Evolutionary conservation across 2,113 vertebrate genomes (phyloP).

Genomic region (Danionella cerebrum): DNA sequence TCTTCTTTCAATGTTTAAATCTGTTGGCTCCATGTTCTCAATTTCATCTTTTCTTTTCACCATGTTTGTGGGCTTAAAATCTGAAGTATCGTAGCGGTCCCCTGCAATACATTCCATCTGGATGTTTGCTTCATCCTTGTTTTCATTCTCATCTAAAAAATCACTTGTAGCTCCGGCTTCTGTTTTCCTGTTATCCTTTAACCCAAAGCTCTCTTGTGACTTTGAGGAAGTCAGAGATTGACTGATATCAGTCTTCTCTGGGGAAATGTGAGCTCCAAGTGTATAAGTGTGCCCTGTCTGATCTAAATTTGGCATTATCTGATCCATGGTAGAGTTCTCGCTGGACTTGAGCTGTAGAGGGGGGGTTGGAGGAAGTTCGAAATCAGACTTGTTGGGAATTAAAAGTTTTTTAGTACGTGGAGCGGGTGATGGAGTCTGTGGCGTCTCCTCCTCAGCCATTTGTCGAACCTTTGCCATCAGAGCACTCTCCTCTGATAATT

Average conservation of each 20-base stretch:
- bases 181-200: neutral
- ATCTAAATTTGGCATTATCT: neutral
- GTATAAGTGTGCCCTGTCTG: neutral
- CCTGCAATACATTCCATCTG: neutral
- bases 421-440: conserved; percentile 16
- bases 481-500: conserved; percentile 45
- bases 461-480: conserved; percentile 52
- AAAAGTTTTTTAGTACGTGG: conserved; percentile 51
- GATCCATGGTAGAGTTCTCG: neutral
- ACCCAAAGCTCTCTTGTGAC: neutral
- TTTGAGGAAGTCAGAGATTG: neutral
- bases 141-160: neutral
- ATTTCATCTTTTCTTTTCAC: neutral
- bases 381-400: conserved; percentile 41
- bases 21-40: neutral
- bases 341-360: neutral
- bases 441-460: conserved; percentile 43
- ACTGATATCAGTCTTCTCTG: neutral
- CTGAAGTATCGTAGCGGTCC: neutral
- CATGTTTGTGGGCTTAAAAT: neutral
- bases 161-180: neutral
- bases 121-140: neutral
- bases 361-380: conserved; percentile 27
- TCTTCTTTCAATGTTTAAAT: conserved; percentile 3
- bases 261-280: neutral